Conservation (phyloP, 2,888 invertebrate species). For the Melieria omissa region DNA sequence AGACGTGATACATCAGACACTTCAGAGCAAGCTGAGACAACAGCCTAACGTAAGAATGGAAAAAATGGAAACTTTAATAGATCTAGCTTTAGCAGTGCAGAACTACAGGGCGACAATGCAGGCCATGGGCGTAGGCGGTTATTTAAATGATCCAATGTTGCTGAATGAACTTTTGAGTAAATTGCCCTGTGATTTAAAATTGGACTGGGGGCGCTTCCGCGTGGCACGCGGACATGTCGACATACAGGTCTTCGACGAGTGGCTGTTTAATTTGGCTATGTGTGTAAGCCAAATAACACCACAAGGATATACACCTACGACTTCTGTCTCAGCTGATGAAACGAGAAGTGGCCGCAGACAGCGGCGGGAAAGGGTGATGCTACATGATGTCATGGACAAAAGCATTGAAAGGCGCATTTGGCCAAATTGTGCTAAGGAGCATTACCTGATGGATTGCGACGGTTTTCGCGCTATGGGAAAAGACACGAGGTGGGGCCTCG, state of each 20-base stretch:
- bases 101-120: constrained; percentile 32
- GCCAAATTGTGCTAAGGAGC: constrained; percentile 12
- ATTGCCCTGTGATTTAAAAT: constrained; percentile 1
- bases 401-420: neutral
- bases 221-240: neutral
- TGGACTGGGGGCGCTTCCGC: constrained; percentile 24
- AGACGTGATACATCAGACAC: constrained; percentile 14
- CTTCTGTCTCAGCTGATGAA: neutral
- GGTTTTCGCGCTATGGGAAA: constrained; percentile 1
- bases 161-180: constrained; percentile 29
- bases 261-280: constrained; percentile 5
- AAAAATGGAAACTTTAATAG: neutral
- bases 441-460: constrained; percentile 20
- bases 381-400: too few species aligned
- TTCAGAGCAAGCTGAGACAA: constrained; percentile 12
- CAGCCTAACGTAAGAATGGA: too few species aligned
- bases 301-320: neutral
- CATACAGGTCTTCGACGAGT: neutral
- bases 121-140: constrained; percentile 16
- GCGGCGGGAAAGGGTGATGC: neutral
- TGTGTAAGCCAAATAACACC: constrained; percentile 5
- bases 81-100: neutral
- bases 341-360: neutral
- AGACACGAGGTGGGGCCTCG: constrained; percentile 15
- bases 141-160: constrained; percentile 31